A percentile compares a stretch with the other conserved stretches of the same genome.
These are phyloP conservation scores for Rotaria sp. DNA, from an alignment of 2,888 invertebrate genomes.

Conservation along the genomic window DNA sequence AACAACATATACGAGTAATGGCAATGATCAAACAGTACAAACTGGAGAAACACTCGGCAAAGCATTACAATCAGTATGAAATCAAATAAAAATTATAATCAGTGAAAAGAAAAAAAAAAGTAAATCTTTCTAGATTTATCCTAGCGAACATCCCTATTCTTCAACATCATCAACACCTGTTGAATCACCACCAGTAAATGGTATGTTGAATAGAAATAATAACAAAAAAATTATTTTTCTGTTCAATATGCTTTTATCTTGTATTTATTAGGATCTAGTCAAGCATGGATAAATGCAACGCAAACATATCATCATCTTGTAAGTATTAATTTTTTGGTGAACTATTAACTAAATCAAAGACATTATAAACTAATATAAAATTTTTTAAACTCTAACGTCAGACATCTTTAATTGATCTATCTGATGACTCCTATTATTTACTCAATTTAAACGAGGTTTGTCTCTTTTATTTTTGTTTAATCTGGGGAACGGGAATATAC, in stretches of 20 bases:
- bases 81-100: not conserved
- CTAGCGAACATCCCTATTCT: not conserved
- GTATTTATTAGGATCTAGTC: constrained; percentile 2
- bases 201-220: not conserved
- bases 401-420: constrained; percentile 11
- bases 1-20: constrained; percentile 12
- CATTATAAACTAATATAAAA: not conserved
- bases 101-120: not conserved
- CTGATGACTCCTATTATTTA: not conserved
- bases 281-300: constrained; percentile 3
- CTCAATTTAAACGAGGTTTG: constrained; percentile 25
- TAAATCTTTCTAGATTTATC: constrained; percentile 11
- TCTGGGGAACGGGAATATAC: not conserved
- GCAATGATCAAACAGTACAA: constrained; percentile 30
- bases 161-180: not conserved
- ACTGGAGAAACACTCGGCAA: constrained; percentile 25
- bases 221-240: not conserved
- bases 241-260: not conserved
- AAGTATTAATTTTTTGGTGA: not conserved
- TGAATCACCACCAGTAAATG: constrained; percentile 9
- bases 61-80: constrained; percentile 22
- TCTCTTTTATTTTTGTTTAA: not conserved
- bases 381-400: not conserved
- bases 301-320: constrained; percentile 21
- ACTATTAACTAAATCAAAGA: not conserved